Evolutionary conservation across 1,140 invertebrate species (phyloP), one percentile per base, ranked within the genome.

Genomic region (Sitophilus oryzae): DNA sequence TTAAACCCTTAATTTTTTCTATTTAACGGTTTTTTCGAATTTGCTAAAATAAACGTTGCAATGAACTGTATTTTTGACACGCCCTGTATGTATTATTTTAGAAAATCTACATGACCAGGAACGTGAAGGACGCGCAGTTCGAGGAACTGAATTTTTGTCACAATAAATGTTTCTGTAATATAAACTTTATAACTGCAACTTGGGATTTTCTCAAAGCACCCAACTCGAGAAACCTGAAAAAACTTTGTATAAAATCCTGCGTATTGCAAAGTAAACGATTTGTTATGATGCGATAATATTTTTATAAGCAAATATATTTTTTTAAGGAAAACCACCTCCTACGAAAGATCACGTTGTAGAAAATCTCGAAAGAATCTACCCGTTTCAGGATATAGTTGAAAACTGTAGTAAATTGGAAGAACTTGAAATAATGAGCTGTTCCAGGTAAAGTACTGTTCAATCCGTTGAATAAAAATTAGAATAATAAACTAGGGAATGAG

Each of bases 111-210:
- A 15, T 52, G 19, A 57, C 47, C 2, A 51, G 43, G 16, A 16
- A 51, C 37, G 45, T 57, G 15, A 44, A 38, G 20, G 16, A 57
- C 4, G 36, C 51, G 8, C 36, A 57, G 14, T 57, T 57, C 30
- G 22, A 46, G 6, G 55, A 57, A 23, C 38, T 57, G 14, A 57
- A 57, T 30, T 57, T 57, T 40, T 51, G 48, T 21, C 55, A 57
- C 21, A 37, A 51, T 18, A 51, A 45, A 36, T 57, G 55, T 20
- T 51, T 51, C 35, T 57, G 55, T 18, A 57, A 51, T 10, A 15
- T 22, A 21, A 48, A 38, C 10, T 57, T 34, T 40, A 46, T 57
- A n/a, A 46, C 38, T 19, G 55, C 55, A 4, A 45, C 48, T 2
- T 46, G 18, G 41, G 48, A 51, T 23, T 51, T 57, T 51, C 36